A percentile compares a stretch with the other conserved stretches of the same genome.
These are phyloP conservation scores for Drosophila truncata DNA, from an alignment of 1,140 invertebrate genomes.

Conservation along the genomic window DNA sequence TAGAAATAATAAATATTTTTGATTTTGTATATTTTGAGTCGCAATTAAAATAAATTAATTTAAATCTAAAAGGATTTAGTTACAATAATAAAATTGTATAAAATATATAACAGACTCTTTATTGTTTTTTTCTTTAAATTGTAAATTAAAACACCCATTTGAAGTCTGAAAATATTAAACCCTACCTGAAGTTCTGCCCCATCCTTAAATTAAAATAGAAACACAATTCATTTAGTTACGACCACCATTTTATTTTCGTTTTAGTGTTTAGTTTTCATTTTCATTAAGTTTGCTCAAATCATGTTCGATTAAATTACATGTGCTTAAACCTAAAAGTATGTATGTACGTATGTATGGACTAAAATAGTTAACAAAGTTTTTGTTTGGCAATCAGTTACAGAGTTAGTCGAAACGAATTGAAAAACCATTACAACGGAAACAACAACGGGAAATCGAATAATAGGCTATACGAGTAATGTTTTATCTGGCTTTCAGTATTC, in stretches of 20 bases:
- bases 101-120: too few relatives aligned
- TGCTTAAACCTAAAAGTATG: conserved; percentile 80
- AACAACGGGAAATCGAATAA: conserved; percentile 78
- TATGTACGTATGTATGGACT: conserved; percentile 78
- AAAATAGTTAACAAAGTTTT: conserved; percentile 79
- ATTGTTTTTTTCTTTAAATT: too few relatives aligned
- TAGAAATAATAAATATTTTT: too few relatives aligned
- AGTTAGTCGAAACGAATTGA: conserved; percentile 70
- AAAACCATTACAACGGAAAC: conserved; percentile 66
- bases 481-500: conserved; percentile 40
- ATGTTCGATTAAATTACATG: conserved; percentile 80
- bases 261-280: conserved; percentile 72
- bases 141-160: too few relatives aligned
- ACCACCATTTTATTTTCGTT: conserved; percentile 80
- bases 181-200: too few relatives aligned
- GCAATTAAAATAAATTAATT: too few relatives aligned
- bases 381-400: conserved; percentile 60
- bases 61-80: too few relatives aligned
- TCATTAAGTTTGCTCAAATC: conserved; percentile 79
- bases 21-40: too few relatives aligned
- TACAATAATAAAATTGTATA: too few relatives aligned
- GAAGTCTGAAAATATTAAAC: too few relatives aligned
- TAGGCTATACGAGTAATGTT: conserved; percentile 36
- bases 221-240: conserved; percentile 55
- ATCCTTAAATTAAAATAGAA: neutral